Percentiles rank a stretch among this genome's conserved stretches.
phyloP scores from a whole-genome alignment of 2,888 invertebrate species.

The Coenonympha arcania region DNA sequence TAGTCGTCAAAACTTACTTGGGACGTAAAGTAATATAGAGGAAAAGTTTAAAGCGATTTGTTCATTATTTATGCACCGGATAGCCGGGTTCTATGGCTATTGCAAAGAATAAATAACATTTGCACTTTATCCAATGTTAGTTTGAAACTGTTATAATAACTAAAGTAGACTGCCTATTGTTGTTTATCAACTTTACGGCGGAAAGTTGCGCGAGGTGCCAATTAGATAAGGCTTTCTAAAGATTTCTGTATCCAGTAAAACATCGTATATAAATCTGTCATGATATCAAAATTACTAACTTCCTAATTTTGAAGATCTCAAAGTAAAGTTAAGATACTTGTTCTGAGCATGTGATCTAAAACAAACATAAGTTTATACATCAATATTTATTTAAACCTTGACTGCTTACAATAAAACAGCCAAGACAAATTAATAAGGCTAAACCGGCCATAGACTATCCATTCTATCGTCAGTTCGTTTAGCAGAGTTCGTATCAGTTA shows the following conservation, averaged over 20 bases:
- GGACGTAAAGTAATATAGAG: constrained; percentile 24
- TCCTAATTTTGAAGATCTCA: too few relatives aligned
- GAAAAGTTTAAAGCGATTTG: constrained; percentile 26
- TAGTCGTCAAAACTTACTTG: constrained; percentile 26
- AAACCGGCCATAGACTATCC: too few relatives aligned
- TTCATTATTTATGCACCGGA: constrained; percentile 26
- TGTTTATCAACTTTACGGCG: constrained; percentile 26
- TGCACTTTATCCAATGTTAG: constrained; percentile 29
- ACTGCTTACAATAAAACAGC: too few relatives aligned
- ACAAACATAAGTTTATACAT: too few relatives aligned
- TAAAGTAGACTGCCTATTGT: constrained; percentile 26
- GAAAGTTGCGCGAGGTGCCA: constrained; percentile 26
- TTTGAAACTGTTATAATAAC: constrained; percentile 33
- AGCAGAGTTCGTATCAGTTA: too few relatives aligned
- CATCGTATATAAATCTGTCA: too few relatives aligned
- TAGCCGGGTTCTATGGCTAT: constrained; percentile 21
- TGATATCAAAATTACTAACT: too few relatives aligned
- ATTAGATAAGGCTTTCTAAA: constrained; percentile 19
- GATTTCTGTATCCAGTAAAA: neutral
- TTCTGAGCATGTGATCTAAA: too few relatives aligned
- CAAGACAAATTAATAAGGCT: too few relatives aligned
- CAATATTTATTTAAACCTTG: neutral
- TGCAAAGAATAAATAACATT: constrained; percentile 23
- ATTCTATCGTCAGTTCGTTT: too few relatives aligned
- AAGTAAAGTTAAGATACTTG: too few relatives aligned